phyloP scores from a whole-genome alignment of 2,797 vertebrate genomes.

The Triplophysa bombifrons region DNA sequence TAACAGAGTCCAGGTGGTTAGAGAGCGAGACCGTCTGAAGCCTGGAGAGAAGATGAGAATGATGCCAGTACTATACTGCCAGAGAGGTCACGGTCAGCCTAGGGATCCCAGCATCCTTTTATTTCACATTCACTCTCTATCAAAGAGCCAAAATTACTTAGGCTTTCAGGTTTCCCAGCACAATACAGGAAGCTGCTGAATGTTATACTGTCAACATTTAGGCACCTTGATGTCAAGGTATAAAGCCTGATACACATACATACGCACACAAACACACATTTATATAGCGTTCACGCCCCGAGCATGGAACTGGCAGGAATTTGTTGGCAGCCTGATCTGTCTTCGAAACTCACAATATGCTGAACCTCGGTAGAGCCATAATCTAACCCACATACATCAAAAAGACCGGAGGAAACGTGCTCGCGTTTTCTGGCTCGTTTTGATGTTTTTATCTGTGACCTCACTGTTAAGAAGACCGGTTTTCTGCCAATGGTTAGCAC shows the following conservation, averaged over 20 bases:
- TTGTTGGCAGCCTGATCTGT: conserved; percentile 29
- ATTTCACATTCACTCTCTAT: conserved; percentile 27
- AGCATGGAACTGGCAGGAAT: conserved; percentile 13
- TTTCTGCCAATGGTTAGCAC: too few relatives aligned
- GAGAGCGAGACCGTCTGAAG: conserved; percentile 24
- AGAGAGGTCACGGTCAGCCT: conserved; percentile 27
- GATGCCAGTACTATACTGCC: conserved; percentile 17
- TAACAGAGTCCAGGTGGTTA: conserved; percentile 43
- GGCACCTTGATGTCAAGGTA: not conserved
- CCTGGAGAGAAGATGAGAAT: conserved; percentile 36
- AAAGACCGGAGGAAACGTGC: conserved; percentile 6
- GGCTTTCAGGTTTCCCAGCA: not conserved
- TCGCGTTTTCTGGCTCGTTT: conserved; percentile 6
- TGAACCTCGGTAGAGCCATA: conserved; percentile 16
- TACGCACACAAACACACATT: conserved; percentile 13
- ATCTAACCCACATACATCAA: conserved; percentile 27
- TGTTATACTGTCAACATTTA: not conserved
- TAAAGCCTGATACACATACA: not conserved
- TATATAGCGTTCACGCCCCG: conserved; percentile 10
- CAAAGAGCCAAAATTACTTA: conserved; percentile 15
- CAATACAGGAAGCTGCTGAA: not conserved
- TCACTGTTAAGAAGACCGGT: not conserved
- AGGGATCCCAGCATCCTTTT: conserved; percentile 26
- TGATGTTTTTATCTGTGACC: conserved; percentile 34
- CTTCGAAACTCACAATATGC: conserved; percentile 18